Base-by-base conservation (phyloP, 2,888 invertebrate species). In the Scelioninae gen. 1 region DNA sequence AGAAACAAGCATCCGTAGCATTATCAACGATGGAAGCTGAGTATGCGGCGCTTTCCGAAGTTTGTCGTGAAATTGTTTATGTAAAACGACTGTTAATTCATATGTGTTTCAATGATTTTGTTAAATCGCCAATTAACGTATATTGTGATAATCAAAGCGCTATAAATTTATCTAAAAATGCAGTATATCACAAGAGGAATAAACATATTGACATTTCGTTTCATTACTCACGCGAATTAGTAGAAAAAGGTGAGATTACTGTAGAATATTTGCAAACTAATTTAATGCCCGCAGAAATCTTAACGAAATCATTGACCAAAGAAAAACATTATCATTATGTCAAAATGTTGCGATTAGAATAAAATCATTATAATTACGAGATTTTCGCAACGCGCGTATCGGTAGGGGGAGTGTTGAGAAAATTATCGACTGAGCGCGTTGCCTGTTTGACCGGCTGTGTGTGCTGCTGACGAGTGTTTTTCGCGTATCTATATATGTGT, bases 121-220 rank as follows among this genome's bases (percentile, higher is more conserved):
- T 49, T 6, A 23, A 23, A 23, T 9, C 9, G 0, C 49, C 49
- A 10, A 49, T 23, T 0, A 29, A 23, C 0, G 10, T 49, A 0
- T 49, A 23, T 49, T 49, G 49, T 5, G 49, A 60, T 9, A 60
- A 60, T 29, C 60, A 60, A 16, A 60, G 60, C 15, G 62, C 31
- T 0, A 62, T 62, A 10, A 10, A 11, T 15, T 23, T 62, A 5
- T n/a, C 62, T 0, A 62, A 62, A 15, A 62, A 62, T 47, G 45
- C 62, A 3, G 62, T 62, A 15, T 32, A 31, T 15, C 62, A 62
- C 9, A 40, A 40, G 11, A 23, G 62, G 10, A 62, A 45, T 10
- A 62, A 62, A 11, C 62, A 62, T 62, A 62, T 47, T 4, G 62
- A 47, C n/a, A 62, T 47, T 1, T 45, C 7, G 9, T 47, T 10